phyloP scores from a whole-genome alignment of 1,140 invertebrate species.

The Propsilocerus akamusi region DNA sequence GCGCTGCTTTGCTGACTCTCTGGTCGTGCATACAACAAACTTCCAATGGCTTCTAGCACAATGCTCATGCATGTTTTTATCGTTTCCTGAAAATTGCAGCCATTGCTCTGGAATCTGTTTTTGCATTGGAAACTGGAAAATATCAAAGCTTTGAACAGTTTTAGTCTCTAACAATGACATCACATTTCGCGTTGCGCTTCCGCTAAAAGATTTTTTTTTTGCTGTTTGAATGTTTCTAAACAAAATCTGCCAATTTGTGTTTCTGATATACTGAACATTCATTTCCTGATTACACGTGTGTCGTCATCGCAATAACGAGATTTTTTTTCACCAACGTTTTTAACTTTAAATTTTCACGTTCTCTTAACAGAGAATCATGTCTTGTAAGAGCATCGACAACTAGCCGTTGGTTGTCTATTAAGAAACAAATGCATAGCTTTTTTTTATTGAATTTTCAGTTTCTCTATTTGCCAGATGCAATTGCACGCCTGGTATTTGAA shows the following conservation, averaged over 20 bases:
- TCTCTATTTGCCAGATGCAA: background rate
- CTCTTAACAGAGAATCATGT: background rate
- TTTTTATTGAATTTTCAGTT: background rate
- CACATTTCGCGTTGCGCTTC: background rate
- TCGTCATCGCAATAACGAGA: background rate
- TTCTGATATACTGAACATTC: no score
- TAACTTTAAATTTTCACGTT: slow-evolving; percentile 2
- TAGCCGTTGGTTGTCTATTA: background rate
- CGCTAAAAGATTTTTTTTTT: background rate
- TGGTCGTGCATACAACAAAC: background rate
- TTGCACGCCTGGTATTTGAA: background rate
- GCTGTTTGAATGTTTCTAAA: background rate
- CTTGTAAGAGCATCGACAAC: background rate
- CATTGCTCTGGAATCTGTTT: background rate
- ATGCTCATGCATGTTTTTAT: background rate
- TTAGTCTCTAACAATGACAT: background rate
- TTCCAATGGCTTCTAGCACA: slow-evolving; percentile 3
- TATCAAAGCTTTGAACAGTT: background rate
- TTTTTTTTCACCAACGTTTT: background rate
- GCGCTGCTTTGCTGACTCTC: no score
- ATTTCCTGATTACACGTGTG: no score
- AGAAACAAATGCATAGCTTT: no score
- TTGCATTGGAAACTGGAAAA: background rate
- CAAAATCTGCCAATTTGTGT: no score
- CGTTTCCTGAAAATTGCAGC: background rate